phyloP scores from a whole-genome alignment of 1,140 invertebrate species.

The Anoplophora glabripennis region DNA sequence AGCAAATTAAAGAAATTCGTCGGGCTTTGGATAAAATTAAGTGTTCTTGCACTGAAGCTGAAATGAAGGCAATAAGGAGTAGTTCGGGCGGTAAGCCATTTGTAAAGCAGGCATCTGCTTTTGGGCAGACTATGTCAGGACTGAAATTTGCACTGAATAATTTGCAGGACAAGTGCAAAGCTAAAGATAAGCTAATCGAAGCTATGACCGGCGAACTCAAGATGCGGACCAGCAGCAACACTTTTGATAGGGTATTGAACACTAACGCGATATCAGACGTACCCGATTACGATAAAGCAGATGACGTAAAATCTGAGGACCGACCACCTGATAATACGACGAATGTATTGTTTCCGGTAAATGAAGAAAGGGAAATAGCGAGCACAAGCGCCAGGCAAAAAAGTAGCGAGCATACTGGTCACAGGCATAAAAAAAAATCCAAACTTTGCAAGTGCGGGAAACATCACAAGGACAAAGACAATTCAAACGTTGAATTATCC shows the following conservation, averaged over 20 bases:
- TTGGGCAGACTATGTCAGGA: constrained; percentile 34
- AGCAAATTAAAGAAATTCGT: constrained; percentile 30
- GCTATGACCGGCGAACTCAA: constrained; percentile 35
- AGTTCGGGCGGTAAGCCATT: constrained; percentile 8
- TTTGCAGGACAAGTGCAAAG: constrained; percentile 38
- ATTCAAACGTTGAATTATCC: constrained; percentile 16
- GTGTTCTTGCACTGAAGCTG: constrained; percentile 32
- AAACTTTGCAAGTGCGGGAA: constrained; percentile 14
- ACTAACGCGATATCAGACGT: neutral
- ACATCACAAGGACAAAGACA: constrained; percentile 9
- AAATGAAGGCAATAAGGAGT: constrained; percentile 18
- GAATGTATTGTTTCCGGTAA: constrained; percentile 12
- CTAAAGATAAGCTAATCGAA: constrained; percentile 40
- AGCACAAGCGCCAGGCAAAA: constrained; percentile 22
- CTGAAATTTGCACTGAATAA: constrained; percentile 35
- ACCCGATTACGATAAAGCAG: constrained; percentile 25
- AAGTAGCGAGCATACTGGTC: neutral
- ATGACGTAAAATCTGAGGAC: constrained; percentile 24
- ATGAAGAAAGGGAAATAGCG: constrained; percentile 12
- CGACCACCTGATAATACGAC: neutral
- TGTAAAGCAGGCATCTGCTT: constrained; percentile 28
- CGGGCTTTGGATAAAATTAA: constrained; percentile 31
- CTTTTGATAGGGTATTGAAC: constrained; percentile 25
- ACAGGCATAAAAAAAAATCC: neutral
- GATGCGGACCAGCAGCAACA: constrained; percentile 24